Evolutionary conservation across 2,113 vertebrate genomes (phyloP).

Genomic region (Coturnix japonica): DNA sequence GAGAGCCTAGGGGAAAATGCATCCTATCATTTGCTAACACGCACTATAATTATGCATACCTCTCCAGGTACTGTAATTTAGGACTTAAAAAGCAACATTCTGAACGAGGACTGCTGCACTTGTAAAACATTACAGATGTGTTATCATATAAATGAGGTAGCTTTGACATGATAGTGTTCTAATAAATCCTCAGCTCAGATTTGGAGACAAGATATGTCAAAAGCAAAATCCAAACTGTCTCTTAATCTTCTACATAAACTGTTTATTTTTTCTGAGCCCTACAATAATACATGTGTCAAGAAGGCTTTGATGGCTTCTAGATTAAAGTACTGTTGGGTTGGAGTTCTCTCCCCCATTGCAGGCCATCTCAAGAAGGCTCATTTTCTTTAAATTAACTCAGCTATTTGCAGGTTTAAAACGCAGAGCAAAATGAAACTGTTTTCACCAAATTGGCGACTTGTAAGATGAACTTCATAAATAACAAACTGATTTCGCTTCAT

Average conservation of each 20-base stretch:
- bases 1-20: constrained; percentile 80
- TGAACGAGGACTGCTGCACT: constrained; percentile 80
- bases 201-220: constrained; percentile 86
- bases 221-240: constrained; percentile 82
- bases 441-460: constrained; percentile 61
- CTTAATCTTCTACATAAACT: constrained; percentile 87
- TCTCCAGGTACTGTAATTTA: constrained; percentile 88
- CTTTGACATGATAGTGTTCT: constrained; percentile 81
- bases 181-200: constrained; percentile 86
- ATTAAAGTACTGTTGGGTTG: constrained; percentile 74
- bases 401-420: constrained; percentile 72
- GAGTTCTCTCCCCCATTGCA: constrained; percentile 50
- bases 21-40: constrained; percentile 85
- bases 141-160: constrained; percentile 89
- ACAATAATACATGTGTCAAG: constrained; percentile 84
- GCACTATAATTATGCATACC: constrained; percentile 85
- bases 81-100: constrained; percentile 85
- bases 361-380: constrained; percentile 79
- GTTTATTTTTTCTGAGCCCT: constrained; percentile 86
- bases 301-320: constrained; percentile 79
- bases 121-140: constrained; percentile 88
- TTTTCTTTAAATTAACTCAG: constrained; percentile 83
- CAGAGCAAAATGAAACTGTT: constrained; percentile 70
- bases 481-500: constrained; percentile 62
- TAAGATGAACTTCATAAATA: constrained; percentile 77